Evolutionary conservation across 2,888 invertebrate genomes (phyloP).

Genomic region (Pristionchus fissidentatus): DNA sequence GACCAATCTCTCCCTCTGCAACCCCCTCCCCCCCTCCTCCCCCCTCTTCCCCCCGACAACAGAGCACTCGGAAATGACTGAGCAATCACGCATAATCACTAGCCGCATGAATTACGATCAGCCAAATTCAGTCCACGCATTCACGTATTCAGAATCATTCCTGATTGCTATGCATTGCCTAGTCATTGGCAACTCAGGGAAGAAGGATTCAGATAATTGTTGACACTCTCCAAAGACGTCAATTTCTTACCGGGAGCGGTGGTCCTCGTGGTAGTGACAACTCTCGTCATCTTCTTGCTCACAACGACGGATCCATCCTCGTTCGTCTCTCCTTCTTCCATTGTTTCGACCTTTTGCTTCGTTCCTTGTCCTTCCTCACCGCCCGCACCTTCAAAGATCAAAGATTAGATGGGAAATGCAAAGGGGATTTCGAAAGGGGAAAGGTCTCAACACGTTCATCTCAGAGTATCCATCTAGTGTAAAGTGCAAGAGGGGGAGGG

Average conservation of each 20-base stretch:
- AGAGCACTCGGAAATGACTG: neutral
- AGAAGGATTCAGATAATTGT: too few species aligned
- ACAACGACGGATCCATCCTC: slow-evolving; percentile 74
- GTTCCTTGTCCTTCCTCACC: slow-evolving; percentile 36
- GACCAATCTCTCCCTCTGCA: neutral
- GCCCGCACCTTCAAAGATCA: neutral
- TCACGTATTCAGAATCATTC: too few species aligned
- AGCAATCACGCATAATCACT: too few species aligned
- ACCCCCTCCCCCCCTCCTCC: too few species aligned
- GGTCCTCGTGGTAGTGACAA: slow-evolving; percentile 75
- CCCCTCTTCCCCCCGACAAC: neutral
- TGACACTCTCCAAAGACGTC: too few species aligned
- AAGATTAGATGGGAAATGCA: neutral
- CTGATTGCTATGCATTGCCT: too few species aligned
- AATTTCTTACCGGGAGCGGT: slow-evolving; percentile 67
- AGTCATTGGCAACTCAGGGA: too few species aligned
- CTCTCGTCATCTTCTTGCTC: slow-evolving; percentile 74
- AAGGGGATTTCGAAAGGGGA: neutral
- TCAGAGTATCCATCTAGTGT: slow-evolving; percentile 18
- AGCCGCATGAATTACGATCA: neutral
- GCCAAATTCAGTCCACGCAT: neutral
- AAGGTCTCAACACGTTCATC: neutral
- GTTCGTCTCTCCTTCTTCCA: slow-evolving; percentile 74
- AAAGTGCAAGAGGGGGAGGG: neutral
- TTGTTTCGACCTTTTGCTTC: slow-evolving; percentile 61